phyloP scores from a whole-genome alignment of 2,113 vertebrate species.

The Apaloderma vittatum region DNA sequence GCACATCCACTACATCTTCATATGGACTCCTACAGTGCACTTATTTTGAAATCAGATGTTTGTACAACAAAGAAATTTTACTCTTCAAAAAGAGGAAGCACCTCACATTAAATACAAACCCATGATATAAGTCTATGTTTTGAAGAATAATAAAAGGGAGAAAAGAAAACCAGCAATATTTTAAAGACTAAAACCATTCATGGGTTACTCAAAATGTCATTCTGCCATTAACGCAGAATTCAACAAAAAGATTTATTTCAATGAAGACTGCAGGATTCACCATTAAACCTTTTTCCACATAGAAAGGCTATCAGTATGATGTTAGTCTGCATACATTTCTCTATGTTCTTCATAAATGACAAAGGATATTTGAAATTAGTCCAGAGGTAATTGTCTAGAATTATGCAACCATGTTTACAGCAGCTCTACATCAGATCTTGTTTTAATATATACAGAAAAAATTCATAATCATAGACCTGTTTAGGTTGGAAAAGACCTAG shows the following conservation, averaged over 20 bases:
- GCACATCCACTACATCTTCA: neutral
- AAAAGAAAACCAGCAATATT: neutral
- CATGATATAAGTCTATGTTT: neutral
- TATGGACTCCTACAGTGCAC: neutral
- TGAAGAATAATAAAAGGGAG: slow-evolving; percentile 8
- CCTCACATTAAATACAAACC: neutral
- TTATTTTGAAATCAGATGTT: neutral
- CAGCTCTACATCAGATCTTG: neutral
- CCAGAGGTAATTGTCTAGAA: neutral
- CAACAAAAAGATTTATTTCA: neutral
- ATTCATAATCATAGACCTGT: neutral
- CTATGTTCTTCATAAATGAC: neutral
- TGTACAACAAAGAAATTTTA: neutral
- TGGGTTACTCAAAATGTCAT: neutral
- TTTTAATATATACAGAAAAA: neutral
- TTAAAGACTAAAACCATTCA: neutral
- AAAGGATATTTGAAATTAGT: neutral
- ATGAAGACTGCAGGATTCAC: neutral
- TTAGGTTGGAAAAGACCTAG: too few relatives aligned
- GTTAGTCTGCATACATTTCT: neutral
- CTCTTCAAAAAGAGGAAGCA: neutral
- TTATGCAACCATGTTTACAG: neutral
- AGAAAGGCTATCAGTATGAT: neutral
- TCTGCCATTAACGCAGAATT: neutral
- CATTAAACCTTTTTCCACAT: neutral